Evolutionary conservation across 2,888 invertebrate species (phyloP).

Genomic region (Capitulum mitella): DNA sequence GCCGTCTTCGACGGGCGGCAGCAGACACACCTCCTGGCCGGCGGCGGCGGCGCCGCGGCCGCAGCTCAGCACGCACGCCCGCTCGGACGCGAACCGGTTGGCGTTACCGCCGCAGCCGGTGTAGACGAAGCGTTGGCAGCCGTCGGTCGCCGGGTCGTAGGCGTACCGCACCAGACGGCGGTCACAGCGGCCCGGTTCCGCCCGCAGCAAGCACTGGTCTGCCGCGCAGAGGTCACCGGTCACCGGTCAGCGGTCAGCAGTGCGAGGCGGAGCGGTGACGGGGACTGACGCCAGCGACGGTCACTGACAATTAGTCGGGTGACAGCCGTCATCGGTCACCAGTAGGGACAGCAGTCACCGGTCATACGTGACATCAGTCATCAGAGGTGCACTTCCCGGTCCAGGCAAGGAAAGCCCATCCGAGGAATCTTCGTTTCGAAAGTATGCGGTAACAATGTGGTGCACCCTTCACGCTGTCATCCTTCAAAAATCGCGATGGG

Average conservation of each 20-base stretch:
- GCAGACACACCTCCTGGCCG: slow-evolving; percentile 13
- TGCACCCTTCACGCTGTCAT: too few species aligned
- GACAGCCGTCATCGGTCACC: too few species aligned
- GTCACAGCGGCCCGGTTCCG: not conserved
- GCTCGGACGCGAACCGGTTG: not conserved
- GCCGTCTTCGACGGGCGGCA: slow-evolving; percentile 11
- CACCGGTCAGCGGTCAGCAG: not conserved
- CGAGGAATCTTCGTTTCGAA: too few species aligned
- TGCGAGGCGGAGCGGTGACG: not conserved
- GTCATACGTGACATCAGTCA: too few species aligned
- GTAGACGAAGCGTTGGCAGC: not conserved
- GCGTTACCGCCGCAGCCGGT: not conserved
- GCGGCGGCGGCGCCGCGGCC: not conserved
- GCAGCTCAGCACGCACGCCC: slow-evolving; percentile 3
- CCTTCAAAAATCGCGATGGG: too few species aligned
- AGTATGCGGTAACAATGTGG: too few species aligned
- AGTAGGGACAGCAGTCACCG: too few species aligned
- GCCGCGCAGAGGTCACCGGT: not conserved
- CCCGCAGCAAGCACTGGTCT: not conserved
- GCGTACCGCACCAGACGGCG: not conserved
- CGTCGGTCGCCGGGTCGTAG: not conserved
- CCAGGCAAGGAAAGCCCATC: too few species aligned
- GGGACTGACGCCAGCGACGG: too few species aligned
- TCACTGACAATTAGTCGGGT: too few species aligned
- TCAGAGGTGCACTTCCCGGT: too few species aligned